A percentile compares a stretch with the other conserved stretches of the same genome.
Conservation (phyloP, 2,113 vertebrate species). For the Chlorodrepanis virens region DNA sequence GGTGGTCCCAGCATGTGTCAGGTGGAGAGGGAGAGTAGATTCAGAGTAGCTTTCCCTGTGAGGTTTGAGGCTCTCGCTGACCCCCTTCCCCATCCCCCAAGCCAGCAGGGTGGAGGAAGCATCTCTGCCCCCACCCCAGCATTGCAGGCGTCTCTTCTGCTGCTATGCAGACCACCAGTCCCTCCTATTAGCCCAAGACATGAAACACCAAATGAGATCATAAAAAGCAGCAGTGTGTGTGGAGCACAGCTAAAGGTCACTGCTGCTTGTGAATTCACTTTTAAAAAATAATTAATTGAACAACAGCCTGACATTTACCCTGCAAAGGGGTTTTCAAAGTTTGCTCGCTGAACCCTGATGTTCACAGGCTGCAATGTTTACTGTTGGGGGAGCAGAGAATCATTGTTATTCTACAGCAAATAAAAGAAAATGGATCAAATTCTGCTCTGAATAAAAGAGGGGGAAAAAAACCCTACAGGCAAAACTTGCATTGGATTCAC, state of each 20-base stretch:
- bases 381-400: neutral
- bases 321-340: conserved; percentile 27
- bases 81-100: neutral
- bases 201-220: neutral
- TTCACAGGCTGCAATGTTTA: conserved; percentile 31
- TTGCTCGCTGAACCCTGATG: conserved; percentile 52
- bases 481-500: neutral
- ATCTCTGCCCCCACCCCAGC: neutral
- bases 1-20: neutral
- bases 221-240: neutral
- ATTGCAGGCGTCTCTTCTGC: neutral
- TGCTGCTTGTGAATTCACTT: conserved; percentile 38
- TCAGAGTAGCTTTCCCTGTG: neutral
- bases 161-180: neutral
- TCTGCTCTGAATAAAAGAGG: neutral
- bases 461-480: neutral
- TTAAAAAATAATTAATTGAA: conserved; percentile 58
- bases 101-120: neutral
- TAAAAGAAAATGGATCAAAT: conserved; percentile 43
- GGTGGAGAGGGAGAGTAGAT: neutral
- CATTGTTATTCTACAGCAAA: conserved; percentile 54
- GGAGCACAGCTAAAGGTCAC: conserved; percentile 55
- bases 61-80: neutral
- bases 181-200: neutral
- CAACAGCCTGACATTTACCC: conserved; percentile 62